These are phyloP conservation scores for Gadus chalcogrammus DNA, from an alignment of 2,113 vertebrate genomes.

Conservation along the genomic window DNA sequence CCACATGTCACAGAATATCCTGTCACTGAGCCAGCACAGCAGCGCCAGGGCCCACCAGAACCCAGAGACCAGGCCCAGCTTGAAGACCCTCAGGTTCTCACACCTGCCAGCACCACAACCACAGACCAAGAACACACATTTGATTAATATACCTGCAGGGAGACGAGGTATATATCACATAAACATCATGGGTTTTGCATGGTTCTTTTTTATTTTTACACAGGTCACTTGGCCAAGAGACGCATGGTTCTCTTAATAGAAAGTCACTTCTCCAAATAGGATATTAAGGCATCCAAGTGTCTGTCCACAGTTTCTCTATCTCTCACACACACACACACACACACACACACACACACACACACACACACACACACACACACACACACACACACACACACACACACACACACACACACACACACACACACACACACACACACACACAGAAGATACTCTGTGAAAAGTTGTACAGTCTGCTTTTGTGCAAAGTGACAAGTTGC, in stretches of 20 bases:
- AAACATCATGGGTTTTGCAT: too few species aligned
- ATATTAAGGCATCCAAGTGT: too few species aligned
- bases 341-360: conserved; percentile 5
- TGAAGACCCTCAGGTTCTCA: conserved; percentile 94
- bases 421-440: conserved; percentile 6
- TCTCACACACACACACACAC: too few species aligned
- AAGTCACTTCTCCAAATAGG: too few species aligned
- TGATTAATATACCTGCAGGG: background rate
- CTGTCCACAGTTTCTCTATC: too few species aligned
- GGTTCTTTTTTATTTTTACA: too few species aligned
- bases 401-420: conserved; percentile 8
- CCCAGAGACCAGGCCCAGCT: conserved; percentile 90
- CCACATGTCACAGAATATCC: conserved; percentile 93
- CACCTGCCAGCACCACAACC: conserved; percentile 72
- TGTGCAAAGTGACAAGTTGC: too few species aligned
- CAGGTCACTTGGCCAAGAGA: too few species aligned
- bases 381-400: background rate
- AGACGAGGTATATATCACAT: too few species aligned
- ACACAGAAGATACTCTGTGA: background rate
- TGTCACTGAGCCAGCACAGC: conserved; percentile 96
- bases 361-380: conserved; percentile 8
- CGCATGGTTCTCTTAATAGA: too few species aligned
- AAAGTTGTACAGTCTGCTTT: too few species aligned
- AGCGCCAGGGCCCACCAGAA: conserved; percentile 94
- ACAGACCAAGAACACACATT: conserved; percentile 2